Evolutionary conservation across 92 coral and sea anemone genomes (phyloP), one percentile per base, ranked within the genome.

Genomic region (Epizoanthus rinbou): DNA sequence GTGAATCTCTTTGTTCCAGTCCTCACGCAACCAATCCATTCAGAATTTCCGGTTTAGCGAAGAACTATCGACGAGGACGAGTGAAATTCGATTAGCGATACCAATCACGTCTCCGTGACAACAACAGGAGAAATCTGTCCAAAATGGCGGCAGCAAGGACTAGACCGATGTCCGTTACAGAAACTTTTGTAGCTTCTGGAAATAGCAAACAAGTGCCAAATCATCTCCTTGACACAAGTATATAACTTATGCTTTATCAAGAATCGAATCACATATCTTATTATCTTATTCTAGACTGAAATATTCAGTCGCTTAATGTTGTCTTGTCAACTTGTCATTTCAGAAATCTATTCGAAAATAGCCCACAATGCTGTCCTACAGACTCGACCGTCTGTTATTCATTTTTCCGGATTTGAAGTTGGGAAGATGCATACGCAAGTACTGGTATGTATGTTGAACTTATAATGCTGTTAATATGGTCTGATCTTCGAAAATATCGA

Each of bases 81-180:
- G 72, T 31, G 72, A 17, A 10, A 13, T 41, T 73, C 74, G 87
- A 84, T 21, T 54, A 14, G 5, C 28, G 1, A 11, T 47, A 23
- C 69, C 91, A 66, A 39, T 52, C 79, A 54, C 84, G 89, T 89
- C 85, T 73, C 93, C 93, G 90, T 75, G 89, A 84, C 95, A 80
- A 91, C 89, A 73, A 53, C 60, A 28, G 68, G 28, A 54, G 57
- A 80, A 69, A 35, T 31, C 69, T 37, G 39, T 92, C 79, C 97
- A 95, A 93, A 90, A 95, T 95, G 98, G 98, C 98, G 98, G 95
- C 91, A 83, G 91, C 93, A 31, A 87, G 93, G 47, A 86, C 92
- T 18, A 69, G 92, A 60, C 83, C 89, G 37, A 91, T 88, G 87
- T 60, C 91, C 70, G 88, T 93, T 57, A 97, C 89, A 53, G 92